Evolutionary conservation across 2,113 vertebrate genomes (phyloP).

Genomic region (Climacteris rufus): DNA sequence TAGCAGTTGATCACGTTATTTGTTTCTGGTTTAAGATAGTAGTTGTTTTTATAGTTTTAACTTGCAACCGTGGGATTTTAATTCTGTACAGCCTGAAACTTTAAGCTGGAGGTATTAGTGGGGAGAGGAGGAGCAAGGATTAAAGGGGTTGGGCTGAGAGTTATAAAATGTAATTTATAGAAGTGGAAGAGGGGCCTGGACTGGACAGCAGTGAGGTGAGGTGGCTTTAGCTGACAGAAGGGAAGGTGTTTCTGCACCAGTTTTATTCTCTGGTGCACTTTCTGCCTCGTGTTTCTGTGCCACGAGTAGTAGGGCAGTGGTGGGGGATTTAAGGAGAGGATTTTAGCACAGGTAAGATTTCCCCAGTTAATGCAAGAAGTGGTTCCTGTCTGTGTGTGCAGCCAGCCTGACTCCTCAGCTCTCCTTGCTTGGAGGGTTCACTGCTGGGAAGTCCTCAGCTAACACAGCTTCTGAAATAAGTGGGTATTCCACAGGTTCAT

Average conservation of each 20-base stretch:
- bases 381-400: background rate
- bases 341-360: background rate
- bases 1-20: background rate
- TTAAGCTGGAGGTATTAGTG: background rate
- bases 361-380: background rate
- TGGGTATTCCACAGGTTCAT: background rate
- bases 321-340: background rate
- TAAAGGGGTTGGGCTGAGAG: background rate
- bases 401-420: background rate
- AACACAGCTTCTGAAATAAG: background rate
- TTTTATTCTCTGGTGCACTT: background rate
- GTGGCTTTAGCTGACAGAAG: background rate
- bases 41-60: background rate
- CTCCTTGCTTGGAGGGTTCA: background rate
- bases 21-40: background rate
- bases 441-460: background rate
- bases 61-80: background rate
- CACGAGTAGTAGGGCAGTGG: background rate
- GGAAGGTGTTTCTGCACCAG: background rate
- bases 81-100: background rate
- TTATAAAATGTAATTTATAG: background rate
- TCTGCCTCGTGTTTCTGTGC: background rate
- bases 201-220: background rate
- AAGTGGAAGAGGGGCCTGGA: background rate
- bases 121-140: background rate